Evolutionary conservation across 2,888 invertebrate species (phyloP).

Genomic region (Phania funesta): DNA sequence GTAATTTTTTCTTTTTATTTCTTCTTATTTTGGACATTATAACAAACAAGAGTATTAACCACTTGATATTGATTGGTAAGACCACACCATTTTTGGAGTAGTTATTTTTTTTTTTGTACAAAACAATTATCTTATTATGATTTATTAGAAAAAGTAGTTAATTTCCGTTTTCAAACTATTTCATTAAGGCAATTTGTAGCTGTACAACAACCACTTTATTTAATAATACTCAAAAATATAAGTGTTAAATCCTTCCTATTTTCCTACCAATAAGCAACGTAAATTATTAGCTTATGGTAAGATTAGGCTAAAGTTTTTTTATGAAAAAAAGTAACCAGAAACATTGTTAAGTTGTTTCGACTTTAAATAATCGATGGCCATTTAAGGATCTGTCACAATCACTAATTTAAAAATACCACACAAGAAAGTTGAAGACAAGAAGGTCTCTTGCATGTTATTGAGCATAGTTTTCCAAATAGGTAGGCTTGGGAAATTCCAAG

Average conservation of each 20-base stretch:
- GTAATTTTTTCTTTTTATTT: neutral
- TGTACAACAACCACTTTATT: conserved; percentile 29
- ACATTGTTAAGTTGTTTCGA: neutral
- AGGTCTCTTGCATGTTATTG: no score
- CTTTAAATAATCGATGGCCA: neutral
- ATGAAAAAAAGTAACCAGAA: neutral
- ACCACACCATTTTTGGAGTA: conserved; percentile 39
- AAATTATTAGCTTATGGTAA: conserved; percentile 21
- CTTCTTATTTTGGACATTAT: neutral
- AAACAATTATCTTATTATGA: conserved; percentile 59
- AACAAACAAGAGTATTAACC: neutral
- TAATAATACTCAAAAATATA: neutral
- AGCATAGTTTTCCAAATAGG: no score
- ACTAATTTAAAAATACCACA: conserved; percentile 9
- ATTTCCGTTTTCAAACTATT: conserved; percentile 55
- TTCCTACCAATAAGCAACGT: neutral
- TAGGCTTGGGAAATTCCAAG: no score
- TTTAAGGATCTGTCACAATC: conserved; percentile 27
- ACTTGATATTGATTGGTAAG: conserved; percentile 15
- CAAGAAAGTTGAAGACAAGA: neutral
- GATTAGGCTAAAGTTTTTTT: neutral
- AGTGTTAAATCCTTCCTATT: conserved; percentile 54
- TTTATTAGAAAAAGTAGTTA: conserved; percentile 54
- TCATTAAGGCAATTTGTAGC: conserved; percentile 52
- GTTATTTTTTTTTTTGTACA: neutral